Base-by-base conservation (phyloP, 2,888 invertebrate species). In the Antitype chi region DNA sequence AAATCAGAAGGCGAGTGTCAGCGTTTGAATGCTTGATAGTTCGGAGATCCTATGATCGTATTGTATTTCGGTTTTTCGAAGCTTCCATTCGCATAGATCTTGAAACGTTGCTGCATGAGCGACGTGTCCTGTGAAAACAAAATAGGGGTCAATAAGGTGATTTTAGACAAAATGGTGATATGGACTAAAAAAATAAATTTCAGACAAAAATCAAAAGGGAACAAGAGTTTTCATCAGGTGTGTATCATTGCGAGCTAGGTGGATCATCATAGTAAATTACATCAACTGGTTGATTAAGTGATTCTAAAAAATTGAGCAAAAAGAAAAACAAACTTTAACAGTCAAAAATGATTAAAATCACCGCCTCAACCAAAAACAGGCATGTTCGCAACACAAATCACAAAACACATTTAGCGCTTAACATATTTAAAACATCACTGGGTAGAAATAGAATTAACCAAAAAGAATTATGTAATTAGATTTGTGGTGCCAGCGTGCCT, bases 201-300 rank as follows among this genome's bases (percentile, higher is more conserved):
- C 95, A 95, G 96, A 79, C 67, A 68, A 64, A 92, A 96, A 96
- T 96, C 96, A 96, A 97, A 97, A 97, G 97, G 97, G 97, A 97
- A 97, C 97, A 95, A 91, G 93, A 89, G 91, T 96, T 97, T 94
- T 97, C 97, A 97, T 97, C 97, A 97, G 94, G 88, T 97, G 84
- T 96, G 95, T 97, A 90, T 97, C 97, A 97, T 97, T 97, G 97
- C 97, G 97, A 97, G 97, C 97, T 97, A 97, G 96, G 97, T 97
- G 95, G 93, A 94, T 97, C 97, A 97, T 97, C 97, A 97, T 97
- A 80, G 32, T 70, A 66, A 76, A n/a, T 20, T 15, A 25, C 69
- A 63, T 59, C 2, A 20, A 25, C 53, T 38, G 20, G 71, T 38
- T 23, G 59, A 81, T 53, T 7, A 0, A 20, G 47, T 53, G 47